These are phyloP conservation scores for Chaetogeoica ovagalla DNA, from an alignment of 2,888 invertebrate genomes.

Conservation along the genomic window DNA sequence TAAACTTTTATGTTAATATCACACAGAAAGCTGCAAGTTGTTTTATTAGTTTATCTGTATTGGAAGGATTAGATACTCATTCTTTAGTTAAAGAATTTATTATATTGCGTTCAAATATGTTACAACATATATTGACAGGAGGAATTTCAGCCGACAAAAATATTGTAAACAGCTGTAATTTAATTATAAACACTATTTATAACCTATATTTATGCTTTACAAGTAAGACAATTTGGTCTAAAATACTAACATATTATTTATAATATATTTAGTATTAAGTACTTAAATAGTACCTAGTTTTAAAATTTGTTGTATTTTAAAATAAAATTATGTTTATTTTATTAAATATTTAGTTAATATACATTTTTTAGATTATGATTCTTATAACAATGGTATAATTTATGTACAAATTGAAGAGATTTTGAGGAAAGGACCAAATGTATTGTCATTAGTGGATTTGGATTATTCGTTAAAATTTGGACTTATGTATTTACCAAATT, in stretches of 20 bases:
- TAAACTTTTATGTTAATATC: not conserved
- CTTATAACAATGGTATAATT: constrained; percentile 33
- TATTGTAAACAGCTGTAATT: constrained; percentile 45
- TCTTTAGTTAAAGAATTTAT: constrained; percentile 48
- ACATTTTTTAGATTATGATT: constrained; percentile 31
- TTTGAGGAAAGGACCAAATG: constrained; percentile 21
- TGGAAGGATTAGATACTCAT: constrained; percentile 34
- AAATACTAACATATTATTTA: no score
- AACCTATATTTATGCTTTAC: constrained; percentile 49
- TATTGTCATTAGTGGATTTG: constrained; percentile 41
- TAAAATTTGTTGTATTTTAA: not conserved
- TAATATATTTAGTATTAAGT: no score
- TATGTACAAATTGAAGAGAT: constrained; percentile 18
- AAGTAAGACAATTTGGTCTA: constrained; percentile 3
- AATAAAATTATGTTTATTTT: not conserved
- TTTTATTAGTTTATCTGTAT: constrained; percentile 46
- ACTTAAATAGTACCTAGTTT: not conserved
- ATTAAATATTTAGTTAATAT: not conserved
- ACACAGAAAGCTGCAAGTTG: constrained; percentile 33
- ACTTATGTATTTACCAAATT: constrained; percentile 30
- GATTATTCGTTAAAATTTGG: constrained; percentile 52
- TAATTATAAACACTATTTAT: constrained; percentile 49
- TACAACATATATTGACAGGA: constrained; percentile 33
- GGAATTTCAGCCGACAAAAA: constrained; percentile 34
- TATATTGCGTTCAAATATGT: constrained; percentile 49